Conservation (phyloP, 2,113 vertebrate species). For the Uria aalge region DNA sequence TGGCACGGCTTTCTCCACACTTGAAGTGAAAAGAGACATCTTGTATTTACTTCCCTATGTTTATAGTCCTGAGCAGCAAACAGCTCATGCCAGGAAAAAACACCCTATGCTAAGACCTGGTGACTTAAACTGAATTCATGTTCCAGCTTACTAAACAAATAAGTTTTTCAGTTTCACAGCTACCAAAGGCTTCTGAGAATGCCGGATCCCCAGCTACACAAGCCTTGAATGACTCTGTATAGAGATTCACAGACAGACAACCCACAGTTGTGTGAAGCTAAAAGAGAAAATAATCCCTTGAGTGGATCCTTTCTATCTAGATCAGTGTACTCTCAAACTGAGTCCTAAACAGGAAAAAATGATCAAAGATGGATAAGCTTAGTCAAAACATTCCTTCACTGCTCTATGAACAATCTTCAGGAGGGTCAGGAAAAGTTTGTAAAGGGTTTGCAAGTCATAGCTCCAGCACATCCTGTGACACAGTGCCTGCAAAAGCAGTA, state of each 20-base stretch:
- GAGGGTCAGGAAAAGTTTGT: neutral
- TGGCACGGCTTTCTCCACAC: neutral
- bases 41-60: neutral
- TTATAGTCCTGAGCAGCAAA: neutral
- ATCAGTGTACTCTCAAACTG: neutral
- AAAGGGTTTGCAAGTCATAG: neutral
- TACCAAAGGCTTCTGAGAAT: neutral
- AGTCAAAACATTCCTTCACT: neutral
- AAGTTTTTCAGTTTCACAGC: neutral
- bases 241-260: neutral
- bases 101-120: neutral
- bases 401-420: neutral
- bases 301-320: neutral
- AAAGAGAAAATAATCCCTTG: neutral
- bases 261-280: neutral
- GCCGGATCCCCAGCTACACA: neutral
- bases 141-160: neutral
- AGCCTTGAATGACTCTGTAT: neutral
- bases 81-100: neutral
- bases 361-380: neutral
- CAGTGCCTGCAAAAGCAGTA: rapidly evolving
- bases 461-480: neutral
- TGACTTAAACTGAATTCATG: neutral
- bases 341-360: neutral
- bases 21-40: neutral